Evolutionary conservation across 1,140 invertebrate genomes (phyloP).

Genomic region (Heliothis subflexa): DNA sequence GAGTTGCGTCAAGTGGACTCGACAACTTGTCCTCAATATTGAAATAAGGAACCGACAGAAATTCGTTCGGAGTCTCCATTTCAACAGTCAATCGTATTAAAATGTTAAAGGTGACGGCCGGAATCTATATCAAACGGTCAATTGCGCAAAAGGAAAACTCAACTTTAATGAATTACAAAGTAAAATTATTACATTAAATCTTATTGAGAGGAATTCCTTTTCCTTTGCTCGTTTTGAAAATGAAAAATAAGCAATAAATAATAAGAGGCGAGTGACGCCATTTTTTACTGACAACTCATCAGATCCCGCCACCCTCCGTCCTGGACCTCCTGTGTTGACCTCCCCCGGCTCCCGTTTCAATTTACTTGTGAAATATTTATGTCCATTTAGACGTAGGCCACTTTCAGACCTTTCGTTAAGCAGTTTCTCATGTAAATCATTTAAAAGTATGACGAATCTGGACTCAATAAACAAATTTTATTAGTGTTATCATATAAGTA

Average conservation of each 20-base stretch:
- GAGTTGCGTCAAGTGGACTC: conserved; percentile 52
- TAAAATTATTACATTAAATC: conserved; percentile 9
- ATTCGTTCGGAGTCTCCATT: conserved; percentile 20
- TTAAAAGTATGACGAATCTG: conserved; percentile 51
- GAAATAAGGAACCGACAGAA: conserved; percentile 39
- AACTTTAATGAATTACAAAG: conserved; percentile 3
- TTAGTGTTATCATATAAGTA: too few relatives aligned
- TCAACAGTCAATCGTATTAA: conserved; percentile 20
- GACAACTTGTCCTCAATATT: conserved; percentile 51
- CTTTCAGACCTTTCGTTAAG: conserved; percentile 47
- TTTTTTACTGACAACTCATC: conserved; percentile 34
- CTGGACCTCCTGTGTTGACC: neutral
- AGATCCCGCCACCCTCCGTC: neutral
- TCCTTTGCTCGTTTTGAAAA: conserved; percentile 15
- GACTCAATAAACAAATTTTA: conserved; percentile 30
- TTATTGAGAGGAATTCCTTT: neutral
- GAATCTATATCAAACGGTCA: conserved; percentile 14
- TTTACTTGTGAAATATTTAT: conserved; percentile 60
- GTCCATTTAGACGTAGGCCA: conserved; percentile 53
- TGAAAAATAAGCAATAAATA: conserved; percentile 43
- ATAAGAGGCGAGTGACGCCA: conserved; percentile 21
- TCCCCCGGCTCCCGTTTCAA: conserved; percentile 49
- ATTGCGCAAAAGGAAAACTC: neutral
- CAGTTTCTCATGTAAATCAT: conserved; percentile 49
- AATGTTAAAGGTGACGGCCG: conserved; percentile 12